Base-by-base conservation (phyloP, 2,797 vertebrate genomes). In the Mus spretus region DNA sequence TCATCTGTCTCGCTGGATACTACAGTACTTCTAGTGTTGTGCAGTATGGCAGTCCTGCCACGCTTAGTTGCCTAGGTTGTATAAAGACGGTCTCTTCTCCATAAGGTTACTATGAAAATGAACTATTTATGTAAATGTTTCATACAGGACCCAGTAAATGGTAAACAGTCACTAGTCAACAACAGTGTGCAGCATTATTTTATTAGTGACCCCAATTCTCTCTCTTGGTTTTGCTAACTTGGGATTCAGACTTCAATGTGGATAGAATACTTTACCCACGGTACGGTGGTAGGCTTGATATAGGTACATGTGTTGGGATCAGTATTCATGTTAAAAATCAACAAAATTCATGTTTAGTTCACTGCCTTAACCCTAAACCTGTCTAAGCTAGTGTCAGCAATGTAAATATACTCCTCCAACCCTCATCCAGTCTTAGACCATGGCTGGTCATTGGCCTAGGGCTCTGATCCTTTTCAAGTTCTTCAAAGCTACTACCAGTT, bases 201-300 rank as follows among this genome's bases (percentile, higher is more conserved):
- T 91, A 93, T 72, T 93, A 47, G 44, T 63, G 78, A 90, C 53
- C 53, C 75, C 90, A 92, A 91, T 93, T 89, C 75, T 87, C 13
- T 92, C 6, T 0, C 15, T 55, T 70, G 15, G 10, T 50, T 90
- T 90, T 95, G 59, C 85, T 93, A 93, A 91, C 85, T 50, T 78
- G 75, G 74, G 40, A 74, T 55, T 79, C 88, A 57, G 77, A 89
- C 53, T 91, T 88, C 34, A 20, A 6, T 14, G 4, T 87, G 37
- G 75, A 91, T n/a, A 86, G 89, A 74, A 84, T 63, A 24, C 53
- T 72, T 19, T 57, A 22, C 31, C 50, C 61, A 67, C 72, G 92
- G 57, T 53, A 70, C 40, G 28, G 67, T 90, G 13, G n/a, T 34
- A 87, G 85, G 37, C 63, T 92, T 47, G 74, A 47, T 37, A 2